Percentiles rank a stretch among this genome's conserved stretches.
These are phyloP conservation scores for Heteromurus nitidus DNA, from an alignment of 2,888 invertebrate genomes.

Conservation along the genomic window DNA sequence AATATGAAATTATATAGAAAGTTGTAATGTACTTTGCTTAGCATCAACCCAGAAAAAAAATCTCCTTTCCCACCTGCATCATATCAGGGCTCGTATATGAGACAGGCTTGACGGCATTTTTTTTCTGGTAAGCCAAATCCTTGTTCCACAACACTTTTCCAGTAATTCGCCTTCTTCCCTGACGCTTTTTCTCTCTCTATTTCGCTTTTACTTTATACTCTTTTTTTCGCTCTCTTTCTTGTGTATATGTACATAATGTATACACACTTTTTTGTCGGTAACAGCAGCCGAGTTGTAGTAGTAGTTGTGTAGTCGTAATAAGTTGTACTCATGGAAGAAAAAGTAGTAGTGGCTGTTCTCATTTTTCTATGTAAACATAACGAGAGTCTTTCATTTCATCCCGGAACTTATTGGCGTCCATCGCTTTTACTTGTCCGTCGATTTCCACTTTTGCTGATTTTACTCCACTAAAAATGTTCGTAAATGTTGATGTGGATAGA, in stretches of 20 bases:
- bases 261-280: slow-evolving; percentile 23
- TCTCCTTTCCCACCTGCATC: slow-evolving; percentile 52
- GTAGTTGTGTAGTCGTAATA: slow-evolving; percentile 11
- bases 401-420: slow-evolving; percentile 41
- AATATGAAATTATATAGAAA: neutral
- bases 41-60: slow-evolving; percentile 22
- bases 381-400: slow-evolving; percentile 58
- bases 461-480: neutral
- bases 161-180: slow-evolving; percentile 52
- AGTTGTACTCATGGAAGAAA: slow-evolving; percentile 9
- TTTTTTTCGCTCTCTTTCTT: neutral
- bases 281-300: slow-evolving; percentile 20
- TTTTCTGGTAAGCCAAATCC: slow-evolving; percentile 20
- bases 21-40: slow-evolving; percentile 31
- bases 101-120: slow-evolving; percentile 25
- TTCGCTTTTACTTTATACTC: slow-evolving; percentile 26
- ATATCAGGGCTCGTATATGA: slow-evolving; percentile 28
- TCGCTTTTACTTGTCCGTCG: slow-evolving; percentile 37
- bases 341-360: slow-evolving; percentile 51
- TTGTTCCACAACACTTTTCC: slow-evolving; percentile 35
- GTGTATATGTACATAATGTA: neutral
- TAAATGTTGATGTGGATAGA: neutral
- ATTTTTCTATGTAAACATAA: slow-evolving; percentile 60
- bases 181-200: slow-evolving; percentile 3
- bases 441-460: slow-evolving; percentile 37